Percentiles rank a stretch among this genome's conserved stretches.
These are phyloP conservation scores for Cheilosia scutellata DNA, from an alignment of 2,888 invertebrate genomes.

Conservation along the genomic window DNA sequence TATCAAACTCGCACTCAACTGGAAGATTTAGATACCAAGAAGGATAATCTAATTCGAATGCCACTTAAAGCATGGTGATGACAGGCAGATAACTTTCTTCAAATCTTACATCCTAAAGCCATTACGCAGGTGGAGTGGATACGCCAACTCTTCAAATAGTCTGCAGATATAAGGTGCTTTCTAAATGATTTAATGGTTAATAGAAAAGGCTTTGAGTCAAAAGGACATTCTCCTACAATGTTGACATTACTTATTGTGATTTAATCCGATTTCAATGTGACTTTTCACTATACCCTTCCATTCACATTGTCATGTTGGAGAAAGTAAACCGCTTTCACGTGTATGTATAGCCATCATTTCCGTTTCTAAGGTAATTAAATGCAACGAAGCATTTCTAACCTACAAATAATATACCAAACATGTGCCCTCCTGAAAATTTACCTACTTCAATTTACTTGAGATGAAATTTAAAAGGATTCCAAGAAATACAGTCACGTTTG, in stretches of 20 bases:
- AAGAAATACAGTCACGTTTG: conserved; percentile 59
- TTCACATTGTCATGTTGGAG: neutral
- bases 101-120: neutral
- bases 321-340: conserved; percentile 22
- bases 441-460: neutral
- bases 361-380: conserved; percentile 33
- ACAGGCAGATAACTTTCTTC: neutral
- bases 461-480: conserved; percentile 53
- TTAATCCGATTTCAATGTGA: conserved; percentile 30
- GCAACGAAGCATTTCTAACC: conserved; percentile 47
- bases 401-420: neutral
- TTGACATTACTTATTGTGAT: neutral
- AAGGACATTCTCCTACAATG: conserved; percentile 14
- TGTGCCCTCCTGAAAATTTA: neutral
- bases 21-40: conserved; percentile 4
- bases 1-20: conserved; percentile 1
- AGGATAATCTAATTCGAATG: neutral
- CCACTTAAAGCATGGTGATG: conserved; percentile 15
- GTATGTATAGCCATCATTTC: neutral
- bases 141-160: neutral
- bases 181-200: conserved; percentile 4
- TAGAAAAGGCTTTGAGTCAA: conserved; percentile 4
- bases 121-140: conserved; percentile 1
- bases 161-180: neutral
- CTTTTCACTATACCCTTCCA: neutral